Base-by-base conservation (phyloP, 2,888 invertebrate genomes). In the Saturnia japonica region DNA sequence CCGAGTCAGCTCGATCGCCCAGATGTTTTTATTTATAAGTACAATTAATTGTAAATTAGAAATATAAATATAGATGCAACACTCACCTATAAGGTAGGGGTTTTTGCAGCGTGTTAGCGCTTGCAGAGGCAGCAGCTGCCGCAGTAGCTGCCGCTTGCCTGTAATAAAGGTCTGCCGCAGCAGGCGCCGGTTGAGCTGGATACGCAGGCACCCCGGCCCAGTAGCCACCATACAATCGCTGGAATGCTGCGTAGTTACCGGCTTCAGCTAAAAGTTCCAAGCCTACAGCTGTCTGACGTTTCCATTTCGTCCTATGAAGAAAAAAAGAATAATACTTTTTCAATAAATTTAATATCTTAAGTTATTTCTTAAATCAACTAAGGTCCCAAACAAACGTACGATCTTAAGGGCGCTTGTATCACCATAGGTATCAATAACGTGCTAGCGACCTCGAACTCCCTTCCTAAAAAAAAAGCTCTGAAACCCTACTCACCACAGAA, bases 171-270 rank as follows among this genome's bases (percentile, higher is more conserved):
- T 97, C 97, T 16, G 96, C 96, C 8, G 96, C 95, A 72, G 96
- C 95, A 0, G 96, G 95, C 73, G 95, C 94, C 16, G 96, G 95
- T 74, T 96, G 94, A 72, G 96, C 95, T 66, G 96, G 96, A 73
- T 96, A 95, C 75, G 95, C 94, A 11, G 96, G 95, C 70, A 96
- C 95, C 76, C 96, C 96, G 67, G 96, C 95, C 95, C 94, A 86
- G 88, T 97, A 97, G 0, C 96, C 96, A 14, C 97, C 97, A 91
- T 98, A 98, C 75, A 99, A 95, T 74, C 99, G 96, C 93, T 99
- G 99, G 85, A 99, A 98, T n/a, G 99, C 99, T 1, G 99, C 99
- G 92, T 98, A 98, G 94, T 99, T 99, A 12, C 99, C 99, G 0
- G 99, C 99, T 89, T 99, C 99, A 2, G 99, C 98, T 71, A 99